Evolutionary conservation across 2,888 invertebrate species (phyloP).

Genomic region (Abrostola triplasia): DNA sequence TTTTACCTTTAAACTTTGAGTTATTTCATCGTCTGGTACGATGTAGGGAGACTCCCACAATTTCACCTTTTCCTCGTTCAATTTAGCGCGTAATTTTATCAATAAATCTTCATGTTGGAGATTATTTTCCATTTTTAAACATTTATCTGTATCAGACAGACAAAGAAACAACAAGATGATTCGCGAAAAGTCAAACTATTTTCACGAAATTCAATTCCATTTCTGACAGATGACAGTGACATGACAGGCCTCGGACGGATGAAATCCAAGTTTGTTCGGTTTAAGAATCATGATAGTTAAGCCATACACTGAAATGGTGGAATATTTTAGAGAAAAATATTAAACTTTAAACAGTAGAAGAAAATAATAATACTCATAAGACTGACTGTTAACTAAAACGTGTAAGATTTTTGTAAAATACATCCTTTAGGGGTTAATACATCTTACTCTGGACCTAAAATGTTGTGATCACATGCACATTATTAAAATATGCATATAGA

Average conservation of each 20-base stretch:
- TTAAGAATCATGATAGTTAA: neutral
- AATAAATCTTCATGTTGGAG: slow-evolving; percentile 89
- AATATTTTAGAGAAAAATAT: no score
- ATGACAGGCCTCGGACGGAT: neutral
- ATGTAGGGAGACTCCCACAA: slow-evolving; percentile 93
- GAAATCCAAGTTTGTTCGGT: neutral
- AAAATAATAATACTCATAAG: no score
- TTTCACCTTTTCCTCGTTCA: slow-evolving; percentile 91
- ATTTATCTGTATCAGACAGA: neutral
- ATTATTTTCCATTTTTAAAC: slow-evolving; percentile 70
- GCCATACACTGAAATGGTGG: no score
- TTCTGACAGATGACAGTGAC: slow-evolving; percentile 17
- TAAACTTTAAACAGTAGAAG: no score
- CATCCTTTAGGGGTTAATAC: no score
- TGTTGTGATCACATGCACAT: no score
- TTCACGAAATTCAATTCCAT: slow-evolving; percentile 14
- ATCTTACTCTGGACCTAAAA: no score
- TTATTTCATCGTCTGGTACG: slow-evolving; percentile 64
- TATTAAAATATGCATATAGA: no score
- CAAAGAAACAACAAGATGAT: slow-evolving; percentile 55
- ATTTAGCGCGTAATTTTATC: slow-evolving; percentile 90
- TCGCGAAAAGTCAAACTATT: slow-evolving; percentile 54
- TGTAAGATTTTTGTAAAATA: no score
- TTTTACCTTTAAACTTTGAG: slow-evolving; percentile 84
- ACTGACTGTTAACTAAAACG: no score